phyloP scores from a whole-genome alignment of 2,888 invertebrate genomes.

The Thereva nobilitata region DNA sequence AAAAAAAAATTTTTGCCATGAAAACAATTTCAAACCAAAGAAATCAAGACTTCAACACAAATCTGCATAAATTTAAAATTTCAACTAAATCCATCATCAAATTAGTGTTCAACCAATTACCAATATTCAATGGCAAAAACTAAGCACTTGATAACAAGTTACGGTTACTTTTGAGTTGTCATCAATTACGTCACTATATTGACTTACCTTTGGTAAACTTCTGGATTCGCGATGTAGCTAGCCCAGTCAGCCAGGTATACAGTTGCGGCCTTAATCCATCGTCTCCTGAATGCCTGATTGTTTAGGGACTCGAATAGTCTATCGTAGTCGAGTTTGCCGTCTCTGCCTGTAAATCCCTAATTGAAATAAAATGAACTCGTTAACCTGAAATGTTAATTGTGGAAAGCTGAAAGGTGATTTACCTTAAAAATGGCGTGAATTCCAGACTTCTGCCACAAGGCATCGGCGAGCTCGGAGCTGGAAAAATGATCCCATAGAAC shows the following conservation, averaged over 20 bases:
- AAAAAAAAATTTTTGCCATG: too few species aligned
- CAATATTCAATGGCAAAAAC: not conserved
- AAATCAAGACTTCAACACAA: too few species aligned
- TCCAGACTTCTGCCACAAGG: constrained; percentile 74
- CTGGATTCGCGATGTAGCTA: constrained; percentile 74
- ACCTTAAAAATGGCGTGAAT: constrained; percentile 69
- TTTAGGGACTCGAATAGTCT: constrained; percentile 77
- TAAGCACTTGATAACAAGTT: constrained; percentile 22
- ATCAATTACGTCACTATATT: not conserved
- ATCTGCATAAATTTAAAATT: too few species aligned
- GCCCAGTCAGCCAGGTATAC: constrained; percentile 75
- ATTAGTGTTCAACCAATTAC: constrained; percentile 12
- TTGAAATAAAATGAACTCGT: constrained; percentile 23
- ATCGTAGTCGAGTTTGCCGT: constrained; percentile 73
- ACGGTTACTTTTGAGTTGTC: constrained; percentile 28
- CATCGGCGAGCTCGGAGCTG: constrained; percentile 76
- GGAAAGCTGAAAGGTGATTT: constrained; percentile 20
- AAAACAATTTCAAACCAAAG: too few species aligned
- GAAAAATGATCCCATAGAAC: constrained; percentile 78
- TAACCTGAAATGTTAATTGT: constrained; percentile 3
- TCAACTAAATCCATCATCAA: too few species aligned
- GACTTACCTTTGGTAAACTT: constrained; percentile 71
- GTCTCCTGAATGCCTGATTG: constrained; percentile 76
- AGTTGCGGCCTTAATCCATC: constrained; percentile 79
- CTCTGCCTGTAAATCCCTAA: constrained; percentile 67